Evolutionary conservation across 2,797 vertebrate species (phyloP).

Genomic region (Luscinia luscinia): DNA sequence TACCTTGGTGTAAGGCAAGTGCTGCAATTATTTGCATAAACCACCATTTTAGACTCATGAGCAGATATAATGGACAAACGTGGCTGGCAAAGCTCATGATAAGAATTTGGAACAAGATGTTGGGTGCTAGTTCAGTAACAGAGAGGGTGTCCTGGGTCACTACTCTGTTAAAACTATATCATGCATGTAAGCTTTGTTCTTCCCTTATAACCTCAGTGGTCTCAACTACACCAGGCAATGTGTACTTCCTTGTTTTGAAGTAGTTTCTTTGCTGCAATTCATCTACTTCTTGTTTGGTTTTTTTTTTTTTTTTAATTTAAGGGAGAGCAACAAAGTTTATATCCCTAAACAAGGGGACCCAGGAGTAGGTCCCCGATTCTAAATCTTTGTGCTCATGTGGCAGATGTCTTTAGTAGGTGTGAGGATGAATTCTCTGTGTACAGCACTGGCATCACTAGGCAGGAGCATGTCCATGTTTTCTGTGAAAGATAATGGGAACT

Average conservation of each 20-base stretch:
- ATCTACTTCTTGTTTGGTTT: background rate
- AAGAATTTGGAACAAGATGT: background rate
- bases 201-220: background rate
- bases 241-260: background rate
- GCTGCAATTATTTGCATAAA: background rate
- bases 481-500: background rate
- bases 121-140: background rate
- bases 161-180: background rate
- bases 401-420: fast-evolving
- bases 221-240: background rate
- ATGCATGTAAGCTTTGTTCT: background rate
- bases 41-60: background rate
- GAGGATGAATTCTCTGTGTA: background rate
- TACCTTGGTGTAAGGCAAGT: background rate
- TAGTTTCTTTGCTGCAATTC: background rate
- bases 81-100: background rate
- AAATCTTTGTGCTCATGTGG: background rate
- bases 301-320: background rate
- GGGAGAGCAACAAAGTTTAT: background rate
- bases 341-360: background rate
- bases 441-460: fast-evolving
- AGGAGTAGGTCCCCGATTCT: background rate
- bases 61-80: fast-evolving
- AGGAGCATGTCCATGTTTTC: fast-evolving
- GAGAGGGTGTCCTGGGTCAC: background rate